Percentiles rank a stretch among this genome's conserved stretches.
Evolutionary conservation across 2,797 vertebrate genomes (phyloP).

Genomic region (Aerospiza tachiro): DNA sequence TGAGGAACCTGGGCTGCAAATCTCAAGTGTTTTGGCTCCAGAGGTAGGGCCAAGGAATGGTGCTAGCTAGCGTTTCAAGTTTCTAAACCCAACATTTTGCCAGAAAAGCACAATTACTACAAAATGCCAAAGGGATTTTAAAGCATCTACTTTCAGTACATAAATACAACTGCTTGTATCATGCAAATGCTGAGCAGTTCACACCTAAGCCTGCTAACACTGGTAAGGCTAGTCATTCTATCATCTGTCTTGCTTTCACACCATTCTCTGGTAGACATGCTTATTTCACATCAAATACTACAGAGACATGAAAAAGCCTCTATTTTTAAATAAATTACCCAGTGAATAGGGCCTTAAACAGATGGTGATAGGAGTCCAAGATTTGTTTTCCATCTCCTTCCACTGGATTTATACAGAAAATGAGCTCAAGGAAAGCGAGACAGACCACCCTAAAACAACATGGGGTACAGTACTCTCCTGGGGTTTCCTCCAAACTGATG

Average conservation of each 20-base stretch:
- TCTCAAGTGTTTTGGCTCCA: not conserved
- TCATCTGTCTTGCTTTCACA: not conserved
- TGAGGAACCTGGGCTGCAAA: not conserved
- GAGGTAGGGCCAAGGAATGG: rapidly evolving
- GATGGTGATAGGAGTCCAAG: not conserved
- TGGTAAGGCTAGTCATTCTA: not conserved
- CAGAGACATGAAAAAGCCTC: not conserved
- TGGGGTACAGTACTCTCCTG: too few species aligned
- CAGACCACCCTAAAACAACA: not conserved
- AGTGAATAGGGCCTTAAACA: not conserved
- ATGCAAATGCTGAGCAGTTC: not conserved
- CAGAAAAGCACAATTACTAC: not conserved
- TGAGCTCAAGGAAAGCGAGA: not conserved
- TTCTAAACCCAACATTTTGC: not conserved
- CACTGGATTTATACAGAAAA: not conserved
- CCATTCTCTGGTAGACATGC: not conserved
- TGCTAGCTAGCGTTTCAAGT: not conserved
- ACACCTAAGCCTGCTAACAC: not conserved
- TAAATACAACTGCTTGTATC: not conserved
- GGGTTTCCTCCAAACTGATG: not conserved
- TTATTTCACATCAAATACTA: not conserved
- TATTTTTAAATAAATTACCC: not conserved
- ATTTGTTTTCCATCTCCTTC: not conserved
- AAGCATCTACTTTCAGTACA: not conserved
- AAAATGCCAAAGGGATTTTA: not conserved